Evolutionary conservation across 1,140 invertebrate species (phyloP), one percentile per base, ranked within the genome.

Genomic region (Cherax quadricarinatus): DNA sequence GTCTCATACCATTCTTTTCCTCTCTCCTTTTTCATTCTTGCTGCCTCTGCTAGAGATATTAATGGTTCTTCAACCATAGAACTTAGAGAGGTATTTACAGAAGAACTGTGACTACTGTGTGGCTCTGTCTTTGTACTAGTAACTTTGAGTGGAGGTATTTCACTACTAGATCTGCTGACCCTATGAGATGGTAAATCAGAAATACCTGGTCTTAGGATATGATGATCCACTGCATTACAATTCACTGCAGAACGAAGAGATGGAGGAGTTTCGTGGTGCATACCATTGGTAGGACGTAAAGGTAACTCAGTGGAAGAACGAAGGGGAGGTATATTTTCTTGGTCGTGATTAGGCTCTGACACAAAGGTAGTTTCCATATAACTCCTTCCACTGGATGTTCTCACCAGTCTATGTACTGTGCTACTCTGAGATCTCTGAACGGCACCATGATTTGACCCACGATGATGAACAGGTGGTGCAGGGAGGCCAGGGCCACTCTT

Each of bases 1-100:
- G 97, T 97, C 94, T 97, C 97, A 94, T 97, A 97, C 97, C 97
- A 97, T 85, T 97, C 96, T 94, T 97, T 97, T 93, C 97, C 96
- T 92, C 94, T 89, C 53, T 94, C 93, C 82, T 94, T 94, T 70
- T 93, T 94, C 57, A 89, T 85, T 62, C 92, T 88, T 14, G 93
- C 93, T n/a, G 89, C 93, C 81, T 93, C 93, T 51, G 93, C 93
- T 66, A 93, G 79, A 53, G 91, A 92, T 18, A 93, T 88, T 48
- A 93, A 87, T 24, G 91, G 93, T 62, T 93, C 93, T 85, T 83
- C 90, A 30, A 60, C 57, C 89, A 91, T 84, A 51, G 85, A 86
- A 48, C 62, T 84, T 73, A 92, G 78, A 48, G 86, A 88, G 12
- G 80, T 79, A 30, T 91, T 91, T 49, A 92, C 57, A 30, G 91